A percentile compares a stretch with the other conserved stretches of the same genome.
Conservation (phyloP, 1,140 invertebrate genomes). For the Manduca sexta region DNA sequence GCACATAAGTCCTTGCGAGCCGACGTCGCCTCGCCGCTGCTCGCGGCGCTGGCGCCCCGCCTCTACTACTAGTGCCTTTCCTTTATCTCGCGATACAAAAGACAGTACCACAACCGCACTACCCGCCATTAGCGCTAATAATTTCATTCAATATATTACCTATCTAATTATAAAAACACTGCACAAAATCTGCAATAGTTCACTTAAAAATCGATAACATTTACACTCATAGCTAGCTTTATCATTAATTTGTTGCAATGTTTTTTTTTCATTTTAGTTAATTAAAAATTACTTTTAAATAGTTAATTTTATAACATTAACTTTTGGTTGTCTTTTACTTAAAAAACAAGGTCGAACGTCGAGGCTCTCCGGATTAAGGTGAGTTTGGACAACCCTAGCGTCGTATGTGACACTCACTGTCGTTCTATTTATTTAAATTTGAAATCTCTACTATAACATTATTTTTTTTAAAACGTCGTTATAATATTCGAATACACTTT, state of each 20-base stretch:
- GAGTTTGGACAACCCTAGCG: slow-evolving; percentile 51
- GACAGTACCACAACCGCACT: slow-evolving; percentile 44
- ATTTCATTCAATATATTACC: slow-evolving; percentile 73
- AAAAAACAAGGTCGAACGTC: slow-evolving; percentile 63
- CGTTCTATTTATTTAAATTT: neutral
- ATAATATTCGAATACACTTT: too few relatives aligned
- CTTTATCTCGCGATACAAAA: slow-evolving; percentile 28
- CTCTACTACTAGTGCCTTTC: slow-evolving; percentile 22
- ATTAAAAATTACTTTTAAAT: slow-evolving; percentile 64
- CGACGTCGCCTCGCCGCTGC: slow-evolving; percentile 37
- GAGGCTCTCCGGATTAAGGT: slow-evolving; percentile 50
- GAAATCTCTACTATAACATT: neutral
- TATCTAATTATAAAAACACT: slow-evolving; percentile 73
- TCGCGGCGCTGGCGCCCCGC: slow-evolving; percentile 14
- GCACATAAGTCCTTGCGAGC: slow-evolving; percentile 60
- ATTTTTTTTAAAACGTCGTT: neutral
- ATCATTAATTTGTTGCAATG: slow-evolving; percentile 72
- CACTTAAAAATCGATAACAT: slow-evolving; percentile 72
- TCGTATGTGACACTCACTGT: slow-evolving; percentile 23
- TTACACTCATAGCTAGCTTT: slow-evolving; percentile 72
- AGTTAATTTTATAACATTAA: slow-evolving; percentile 71
- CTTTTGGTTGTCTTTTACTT: slow-evolving; percentile 72
- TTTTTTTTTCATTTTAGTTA: slow-evolving; percentile 65
- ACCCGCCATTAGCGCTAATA: slow-evolving; percentile 49
- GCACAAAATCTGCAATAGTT: slow-evolving; percentile 69